Evolutionary conservation across 2,113 vertebrate species (phyloP), one percentile per base, ranked within the genome.

Genomic region (Phyllostomus discolor): DNA sequence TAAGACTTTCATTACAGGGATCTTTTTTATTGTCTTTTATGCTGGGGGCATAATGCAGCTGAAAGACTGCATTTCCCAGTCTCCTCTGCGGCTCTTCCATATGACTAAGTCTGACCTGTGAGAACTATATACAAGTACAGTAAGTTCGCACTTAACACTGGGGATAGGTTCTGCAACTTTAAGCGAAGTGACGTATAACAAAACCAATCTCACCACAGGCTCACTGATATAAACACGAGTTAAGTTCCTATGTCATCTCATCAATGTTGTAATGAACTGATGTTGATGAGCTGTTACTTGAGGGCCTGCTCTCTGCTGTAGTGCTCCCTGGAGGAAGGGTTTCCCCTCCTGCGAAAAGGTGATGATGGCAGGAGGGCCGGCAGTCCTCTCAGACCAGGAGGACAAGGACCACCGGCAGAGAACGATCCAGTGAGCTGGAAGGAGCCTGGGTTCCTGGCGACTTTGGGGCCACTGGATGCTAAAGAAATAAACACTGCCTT

Each of bases 401-500:
- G 43, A 22, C 2, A 15, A 85, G 33, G 35, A 26, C 38, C 78
- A 69, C 0, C 26, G 50, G 8, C 31, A 41, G 54, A 70, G 76
- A 33, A 41, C 26, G 38, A 54, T 19, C 19, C 0, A 28, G 9
- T 33, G 62, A 88, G 50, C 11, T 0, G 15, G 70, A 15, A 82
- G n/a, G 35, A 43, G 20, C 28, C 33, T 3, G 72, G 41, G 26
- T 10, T 62, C 35, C 35, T 6, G 48, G 5, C 70, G 66, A 75
- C 12, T 62, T 11, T 52, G 52, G 66, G 48, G 43, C 73, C n/a
- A 73, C 19, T 38, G 59, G 93, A 19, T 76, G 59, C 88, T 43
- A 94, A 73, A 96, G 66, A 78, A 82, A 78, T 35, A 79, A 90
- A 92, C 91, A 57, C 24, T 26, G 69, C 33, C 67, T 73, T 88